Base-by-base conservation (phyloP, 2,113 vertebrate genomes). In the Pardalotus punctatus region DNA sequence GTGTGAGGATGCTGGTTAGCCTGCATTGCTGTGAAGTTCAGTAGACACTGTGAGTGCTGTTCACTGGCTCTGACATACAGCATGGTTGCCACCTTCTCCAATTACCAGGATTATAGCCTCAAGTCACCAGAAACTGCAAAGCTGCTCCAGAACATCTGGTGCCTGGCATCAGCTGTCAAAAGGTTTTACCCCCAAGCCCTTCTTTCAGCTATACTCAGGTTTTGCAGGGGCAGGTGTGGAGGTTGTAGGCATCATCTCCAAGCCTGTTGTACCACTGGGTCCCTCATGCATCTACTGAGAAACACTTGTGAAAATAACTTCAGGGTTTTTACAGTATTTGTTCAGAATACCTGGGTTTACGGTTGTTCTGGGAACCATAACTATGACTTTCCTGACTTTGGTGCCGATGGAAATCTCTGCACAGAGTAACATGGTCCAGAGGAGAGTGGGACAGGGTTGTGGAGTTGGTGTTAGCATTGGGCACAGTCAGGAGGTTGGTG, bases 231-330 rank as follows among this genome's bases (percentile, higher is more conserved):
- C 45, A 78, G 36, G 10, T 1, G 0, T 48, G 66, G 53, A 38
- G 20, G 15, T 15, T 47, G 53, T n/a, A 56, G 50, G 36, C 47
- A 81, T 58, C 54, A 65, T 24, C 45, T 78, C 27, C 47, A 31
- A 62, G 12, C 21, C n/a, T 6, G 0, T 13, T 40, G 45, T n/a
- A 50, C 53, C 1, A 1, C 1, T 14, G 20, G 15, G 17, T 14
- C 33, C 28, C 50, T 66, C 2, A 1, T 16, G 10, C 1, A 1
- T 60, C 24, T 4, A 1, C 64, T 38, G 27, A 86, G 77, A 83
- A 91, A 66, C 25, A 48, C 14, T 31, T 43, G 29, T 38, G 29
- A 42, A 62, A n/a, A 12, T 56, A 80, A 72, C 28, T 81, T 43
- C 33, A 79, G 56, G 19, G n/a, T 14, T 54, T 81, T 74, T 78